Evolutionary conservation across 2,888 invertebrate species (phyloP).

Genomic region (Blastobasis lacticolella): DNA sequence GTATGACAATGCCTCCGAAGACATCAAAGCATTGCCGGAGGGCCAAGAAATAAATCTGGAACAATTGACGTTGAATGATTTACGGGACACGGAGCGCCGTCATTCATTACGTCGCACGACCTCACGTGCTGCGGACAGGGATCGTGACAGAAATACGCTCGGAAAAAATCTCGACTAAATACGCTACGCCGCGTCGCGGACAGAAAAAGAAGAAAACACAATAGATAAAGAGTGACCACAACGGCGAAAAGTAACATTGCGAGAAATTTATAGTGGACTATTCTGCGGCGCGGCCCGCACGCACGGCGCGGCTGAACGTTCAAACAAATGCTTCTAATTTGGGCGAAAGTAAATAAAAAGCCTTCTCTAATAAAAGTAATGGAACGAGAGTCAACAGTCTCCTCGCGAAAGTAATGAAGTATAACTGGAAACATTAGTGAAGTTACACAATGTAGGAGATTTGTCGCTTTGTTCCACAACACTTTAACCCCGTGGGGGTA

Average conservation of each 20-base stretch:
- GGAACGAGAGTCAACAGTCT: neutral
- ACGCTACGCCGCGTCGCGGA: neutral
- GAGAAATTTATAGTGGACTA: constrained; percentile 9
- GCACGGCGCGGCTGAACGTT: neutral
- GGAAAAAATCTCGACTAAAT: neutral
- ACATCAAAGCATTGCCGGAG: constrained; percentile 29
- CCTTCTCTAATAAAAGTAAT: neutral
- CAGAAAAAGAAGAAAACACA: constrained; percentile 9
- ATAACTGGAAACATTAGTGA: neutral
- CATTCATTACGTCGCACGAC: constrained; percentile 13
- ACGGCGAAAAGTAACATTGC: constrained; percentile 4
- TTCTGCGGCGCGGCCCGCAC: neutral
- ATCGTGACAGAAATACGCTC: constrained; percentile 5
- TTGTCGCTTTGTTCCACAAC: too few relatives aligned
- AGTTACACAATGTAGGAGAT: neutral
- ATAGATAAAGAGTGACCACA: constrained; percentile 7
- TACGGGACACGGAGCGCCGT: constrained; percentile 17
- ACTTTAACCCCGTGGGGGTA: too few relatives aligned
- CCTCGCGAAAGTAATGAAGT: neutral
- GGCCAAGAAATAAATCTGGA: constrained; percentile 30
- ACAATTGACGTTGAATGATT: constrained; percentile 30
- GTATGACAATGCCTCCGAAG: constrained; percentile 31
- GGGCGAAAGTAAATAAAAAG: constrained; percentile 1
- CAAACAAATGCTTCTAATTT: constrained; percentile 6
- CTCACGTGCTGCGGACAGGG: constrained; percentile 5